Percentiles rank a stretch among this genome's conserved stretches.
phyloP scores from a whole-genome alignment of 2,113 vertebrate species.

The Eretmochelys imbricata region DNA sequence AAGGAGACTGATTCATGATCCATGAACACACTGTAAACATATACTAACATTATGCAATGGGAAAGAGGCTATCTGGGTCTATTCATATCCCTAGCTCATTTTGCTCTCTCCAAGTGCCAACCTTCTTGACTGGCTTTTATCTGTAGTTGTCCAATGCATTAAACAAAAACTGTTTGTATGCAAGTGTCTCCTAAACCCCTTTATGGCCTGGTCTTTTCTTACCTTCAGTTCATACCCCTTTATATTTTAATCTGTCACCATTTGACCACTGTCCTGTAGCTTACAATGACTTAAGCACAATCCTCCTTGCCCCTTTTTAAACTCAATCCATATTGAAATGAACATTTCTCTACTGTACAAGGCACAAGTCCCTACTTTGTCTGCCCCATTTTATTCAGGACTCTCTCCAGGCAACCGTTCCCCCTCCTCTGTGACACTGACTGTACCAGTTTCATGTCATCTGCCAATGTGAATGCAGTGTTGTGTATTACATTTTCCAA shows the following conservation, averaged over 20 bases:
- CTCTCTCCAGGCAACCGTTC: not conserved
- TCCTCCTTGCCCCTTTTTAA: not conserved
- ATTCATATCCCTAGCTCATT: not conserved
- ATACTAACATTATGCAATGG: not conserved
- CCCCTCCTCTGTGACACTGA: not conserved
- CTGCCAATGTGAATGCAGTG: not conserved
- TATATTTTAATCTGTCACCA: not conserved
- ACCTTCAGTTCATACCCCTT: not conserved
- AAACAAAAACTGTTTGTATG: not conserved
- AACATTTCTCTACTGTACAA: not conserved
- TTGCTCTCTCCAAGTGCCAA: not conserved
- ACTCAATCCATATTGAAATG: not conserved
- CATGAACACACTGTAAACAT: accelerated
- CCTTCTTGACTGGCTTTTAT: not conserved
- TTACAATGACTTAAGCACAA: not conserved
- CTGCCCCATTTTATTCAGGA: not conserved
- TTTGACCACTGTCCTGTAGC: not conserved
- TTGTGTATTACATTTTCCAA: not conserved
- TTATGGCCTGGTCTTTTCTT: not conserved
- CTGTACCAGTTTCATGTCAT: not conserved
- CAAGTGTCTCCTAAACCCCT: not conserved
- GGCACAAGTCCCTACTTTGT: not conserved
- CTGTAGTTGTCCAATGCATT: not conserved
- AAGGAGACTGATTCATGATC: not conserved
- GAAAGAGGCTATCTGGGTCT: not conserved